Base-by-base conservation (phyloP, 1,140 invertebrate genomes). In the Bombus waltoni region DNA sequence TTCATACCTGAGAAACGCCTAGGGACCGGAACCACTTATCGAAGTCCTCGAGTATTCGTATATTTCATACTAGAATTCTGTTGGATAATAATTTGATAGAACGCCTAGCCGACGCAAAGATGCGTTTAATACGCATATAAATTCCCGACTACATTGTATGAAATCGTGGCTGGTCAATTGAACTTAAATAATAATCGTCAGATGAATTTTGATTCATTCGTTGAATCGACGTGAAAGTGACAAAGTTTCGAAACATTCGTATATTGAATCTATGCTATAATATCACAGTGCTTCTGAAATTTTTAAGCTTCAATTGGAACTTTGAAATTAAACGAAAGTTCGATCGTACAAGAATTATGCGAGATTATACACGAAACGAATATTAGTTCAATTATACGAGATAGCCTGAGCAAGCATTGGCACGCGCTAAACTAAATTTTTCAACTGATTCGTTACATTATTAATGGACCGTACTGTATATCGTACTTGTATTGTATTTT, bases 1-100 rank as follows among this genome's bases (percentile, higher is more conserved):
- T 85, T 90, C 89, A 90, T 90, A 90, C 89, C 83, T 75, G 88
- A 81, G 89, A 90, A 62, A 88, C 86, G 88, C 83, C 88, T 70
- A 75, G 53, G 4, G 74, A 88, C 76, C 75, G 66, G 72, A 90
- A 80, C 74, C 89, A 87, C 89, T 89, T 72, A 75, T 87, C 89
- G 81, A 83, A 81, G 75, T 90, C 88, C 74, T 82, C 75, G 66
- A 53, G 47, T 85, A 87, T 90, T 90, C 82, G 40, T 90, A 90
- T 90, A 89, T 85, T 90, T 90, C 75, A 57, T 82, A 65, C n/a
- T 42, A 68, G 78, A 66, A 87, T 83, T 85, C 82, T 78, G 40
- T 42, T 47, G 62, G 65, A 57, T 90, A 90, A 90, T 90, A 90
- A 90, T 90, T 87, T 57, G 25, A 47, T 57, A 53, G 57, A 32